Base-by-base conservation (phyloP, 1,140 invertebrate species). In the Drosophila setifemur region DNA sequence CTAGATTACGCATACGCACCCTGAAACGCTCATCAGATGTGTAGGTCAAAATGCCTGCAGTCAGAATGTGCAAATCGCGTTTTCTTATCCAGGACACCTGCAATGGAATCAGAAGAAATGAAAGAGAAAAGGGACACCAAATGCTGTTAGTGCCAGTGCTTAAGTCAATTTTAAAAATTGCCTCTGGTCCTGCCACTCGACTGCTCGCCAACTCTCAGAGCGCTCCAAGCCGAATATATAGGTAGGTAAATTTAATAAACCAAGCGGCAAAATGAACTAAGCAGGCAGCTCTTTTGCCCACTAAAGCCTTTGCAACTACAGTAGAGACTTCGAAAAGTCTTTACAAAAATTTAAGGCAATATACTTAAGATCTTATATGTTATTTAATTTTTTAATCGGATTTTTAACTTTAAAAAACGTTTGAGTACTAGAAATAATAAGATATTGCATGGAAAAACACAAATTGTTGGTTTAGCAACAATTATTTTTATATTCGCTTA, bases 81-180 rank as follows among this genome's bases (percentile, higher is more conserved):
- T 95, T 94, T 43, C 95, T 91, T 70, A 95, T 95, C 95, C 95
- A 95, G 25, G 94, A 95, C 43, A 95, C 94, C 95, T 95, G 69
- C 37, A 74, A 75, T 44, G 11, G 25, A 67, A 48, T 35, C 42
- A 53, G 29, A 44, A 31, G 33, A 57, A 48, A 29, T 25, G 52
- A 25, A 31, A 14, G 28, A 47, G 45, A 50, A 58, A 64, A 77
- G 47, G 60, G 52, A 85, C 69, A 60, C 53, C 18, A 71, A 71
- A 71, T 71, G 26, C 54, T 70, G 67, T 71, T 71, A 71, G 66
- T 67, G 53, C 40, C 35, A 52, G 52, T 49, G 58, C 70, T 74
- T 83, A 85, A 83, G 79, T 74, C 74, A 79, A 83, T 86, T 85
- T 85, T 60, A 8, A n/a, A 85, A 85, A 85, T 85, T 85, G 74